Evolutionary conservation across 2,888 invertebrate genomes (phyloP), one percentile per base, ranked within the genome.

Genomic region (Cosmorhoe ocellata): DNA sequence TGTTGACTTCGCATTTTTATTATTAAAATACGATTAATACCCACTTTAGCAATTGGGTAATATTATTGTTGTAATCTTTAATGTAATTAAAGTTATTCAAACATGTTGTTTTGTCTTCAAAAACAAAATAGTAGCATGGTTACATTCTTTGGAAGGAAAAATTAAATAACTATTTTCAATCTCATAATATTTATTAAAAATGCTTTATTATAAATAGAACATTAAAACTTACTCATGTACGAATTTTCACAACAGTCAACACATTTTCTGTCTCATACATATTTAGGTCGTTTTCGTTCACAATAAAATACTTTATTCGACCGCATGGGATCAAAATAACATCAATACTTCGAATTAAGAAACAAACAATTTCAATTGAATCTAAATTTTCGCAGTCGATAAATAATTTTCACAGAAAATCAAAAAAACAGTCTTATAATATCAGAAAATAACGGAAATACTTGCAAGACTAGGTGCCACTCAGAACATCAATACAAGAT

Each of bases 161-260:
- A n/a, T n/a, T n/a, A n/a, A n/a, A n/a, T n/a, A n/a, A n/a, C n/a
- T n/a, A n/a, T n/a, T n/a, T n/a, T n/a, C n/a, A n/a, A n/a, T 75
- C 74, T 76, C 63, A 64, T 84, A 84, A 22, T 84, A 83, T 85
- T 36, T 79, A 78, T 79, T 58, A 11, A 40, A 52, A 87, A 87
- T 85, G 82, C 81, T 75, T 86, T 76, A 76, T 79, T 86, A 84
- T 88, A 88, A 88, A 89, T 86, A 82, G 72, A 81, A 84, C 76
- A 77, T 82, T 79, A 81, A 66, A 64, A 80, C 77, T 79, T 81
- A 82, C 67, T 76, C 71, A 61, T 60, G 63, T 72, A 77, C 65
- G 70, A 76, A 71, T 70, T 77, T 72, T 74, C 79, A 76, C 74
- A 80, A 80, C 77, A 80, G 69, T 75, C 74, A 72, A 73, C 52